These are phyloP conservation scores for Coptodon rendalli DNA, from an alignment of 2,113 vertebrate species.

Conservation along the genomic window DNA sequence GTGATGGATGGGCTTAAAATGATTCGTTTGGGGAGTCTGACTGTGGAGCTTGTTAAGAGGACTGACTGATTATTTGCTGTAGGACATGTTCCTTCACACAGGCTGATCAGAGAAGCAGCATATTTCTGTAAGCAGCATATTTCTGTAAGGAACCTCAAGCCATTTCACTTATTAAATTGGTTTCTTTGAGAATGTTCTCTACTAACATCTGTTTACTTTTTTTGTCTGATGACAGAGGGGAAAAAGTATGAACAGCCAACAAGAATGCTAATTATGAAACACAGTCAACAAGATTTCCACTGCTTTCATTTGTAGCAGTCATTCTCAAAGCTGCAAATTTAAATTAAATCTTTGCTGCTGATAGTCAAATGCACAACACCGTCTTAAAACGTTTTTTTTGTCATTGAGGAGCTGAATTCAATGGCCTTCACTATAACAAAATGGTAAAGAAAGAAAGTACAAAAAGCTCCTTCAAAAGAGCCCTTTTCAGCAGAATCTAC, in stretches of 20 bases:
- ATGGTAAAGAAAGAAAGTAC: not conserved
- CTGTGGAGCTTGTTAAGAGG: constrained; percentile 40
- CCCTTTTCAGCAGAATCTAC: not conserved
- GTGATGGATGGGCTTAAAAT: constrained; percentile 46
- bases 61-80: constrained; percentile 33
- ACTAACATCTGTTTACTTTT: constrained; percentile 28
- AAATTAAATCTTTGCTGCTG: not conserved
- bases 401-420: not conserved
- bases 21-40: constrained; percentile 16
- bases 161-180: constrained; percentile 2
- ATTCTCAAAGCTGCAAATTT: not conserved
- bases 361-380: not conserved
- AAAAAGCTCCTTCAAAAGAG: not conserved
- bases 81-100: constrained; percentile 12
- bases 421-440: not conserved
- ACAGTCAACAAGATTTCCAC: not conserved
- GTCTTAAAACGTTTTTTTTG: not conserved
- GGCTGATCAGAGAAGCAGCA: constrained; percentile 3
- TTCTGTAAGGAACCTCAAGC: not conserved
- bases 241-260: not conserved
- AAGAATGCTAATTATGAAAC: not conserved
- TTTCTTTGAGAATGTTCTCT: constrained; percentile 28
- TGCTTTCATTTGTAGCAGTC: not conserved
- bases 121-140: not conserved
- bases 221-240: not conserved